Evolutionary conservation across 2,113 vertebrate species (phyloP), one percentile per base, ranked within the genome.

Genomic region (Dasyornis broadbenti): DNA sequence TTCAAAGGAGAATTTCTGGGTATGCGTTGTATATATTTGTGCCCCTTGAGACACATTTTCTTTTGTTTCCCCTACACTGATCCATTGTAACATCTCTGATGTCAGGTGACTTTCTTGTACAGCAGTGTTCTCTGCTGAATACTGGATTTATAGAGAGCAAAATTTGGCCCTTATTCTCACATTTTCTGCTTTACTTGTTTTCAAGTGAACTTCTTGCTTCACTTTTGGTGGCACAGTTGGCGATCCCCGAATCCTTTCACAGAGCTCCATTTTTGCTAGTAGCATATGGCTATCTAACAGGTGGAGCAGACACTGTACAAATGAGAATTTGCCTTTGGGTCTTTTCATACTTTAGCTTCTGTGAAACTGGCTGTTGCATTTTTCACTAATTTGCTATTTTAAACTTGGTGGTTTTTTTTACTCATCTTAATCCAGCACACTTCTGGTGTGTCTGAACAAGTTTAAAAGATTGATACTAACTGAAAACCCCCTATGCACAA

Each of bases 291-390:
- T 87, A 87, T 95, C 94, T 97, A 96, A 90, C 60, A 95, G 90
- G 94, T 94, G 87, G 94, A 97, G 82, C 65, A 85, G 44, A 65
- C 50, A 78, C 53, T 80, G 65, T 45, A 72, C 57, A 91, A 94
- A 89, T 79, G 84, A 96, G 78, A 83, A 91, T 95, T 94, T 96
- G 92, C 94, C 86, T 91, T 88, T 96, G 79, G 96, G 94, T 93
- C 82, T 95, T 85, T 94, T 94, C 69, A 21, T 91, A 49, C 45
- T 84, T 94, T n/a, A 90, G 83, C 89, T 91, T 71, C 57, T 94
- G 86, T 83, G 93, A 94, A 94, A 80, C 79, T 92, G 96, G 92
- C 90, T 95, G 75, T 77, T 82, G 40, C 70, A 78, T 79, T 70
- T 90, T 83, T 90, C 56, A 90, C 63, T 69, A 56, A 83, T 77